A percentile compares a stretch with the other conserved stretches of the same genome.
phyloP scores from a whole-genome alignment of 2,797 vertebrate genomes.

The Columba guinea region DNA sequence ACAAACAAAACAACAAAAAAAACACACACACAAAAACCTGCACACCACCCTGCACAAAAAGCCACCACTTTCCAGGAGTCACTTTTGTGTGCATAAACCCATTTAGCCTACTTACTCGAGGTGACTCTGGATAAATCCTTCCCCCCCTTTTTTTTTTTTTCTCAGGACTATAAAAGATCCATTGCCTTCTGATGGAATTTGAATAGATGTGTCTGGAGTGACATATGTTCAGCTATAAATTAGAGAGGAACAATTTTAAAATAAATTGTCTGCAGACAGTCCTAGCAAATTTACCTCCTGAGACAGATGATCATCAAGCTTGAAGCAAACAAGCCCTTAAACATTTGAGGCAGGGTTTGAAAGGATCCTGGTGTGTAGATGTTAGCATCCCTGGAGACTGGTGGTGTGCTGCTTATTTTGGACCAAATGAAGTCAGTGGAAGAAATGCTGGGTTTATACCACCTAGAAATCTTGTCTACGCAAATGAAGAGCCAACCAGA shows the following conservation, averaged over 20 bases:
- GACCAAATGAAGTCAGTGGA: neutral
- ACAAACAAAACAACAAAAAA: neutral
- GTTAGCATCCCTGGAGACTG: neutral
- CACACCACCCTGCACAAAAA: neutral
- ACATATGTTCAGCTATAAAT: slow-evolving; percentile 48
- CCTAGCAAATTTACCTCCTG: slow-evolving; percentile 21
- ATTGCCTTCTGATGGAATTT: slow-evolving; percentile 16
- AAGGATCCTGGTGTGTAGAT: neutral
- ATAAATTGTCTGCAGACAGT: slow-evolving; percentile 28
- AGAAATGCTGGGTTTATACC: neutral
- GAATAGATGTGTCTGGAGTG: slow-evolving; percentile 45
- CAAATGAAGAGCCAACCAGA: neutral
- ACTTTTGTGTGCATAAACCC: neutral
- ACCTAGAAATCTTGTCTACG: neutral
- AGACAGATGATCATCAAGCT: slow-evolving; percentile 39
- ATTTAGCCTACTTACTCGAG: neutral
- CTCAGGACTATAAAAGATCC: slow-evolving; percentile 4
- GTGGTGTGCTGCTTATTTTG: neutral
- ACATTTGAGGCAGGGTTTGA: neutral
- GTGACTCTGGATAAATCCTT: slow-evolving; percentile 14
- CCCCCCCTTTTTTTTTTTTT: neutral
- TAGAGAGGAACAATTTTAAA: slow-evolving; percentile 42
- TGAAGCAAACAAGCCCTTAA: slow-evolving; percentile 41
- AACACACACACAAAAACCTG: too few relatives aligned
- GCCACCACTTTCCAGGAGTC: neutral